Evolutionary conservation across 2,113 vertebrate genomes (phyloP).

Genomic region (Sinocyclocheilus rhinocerous): DNA sequence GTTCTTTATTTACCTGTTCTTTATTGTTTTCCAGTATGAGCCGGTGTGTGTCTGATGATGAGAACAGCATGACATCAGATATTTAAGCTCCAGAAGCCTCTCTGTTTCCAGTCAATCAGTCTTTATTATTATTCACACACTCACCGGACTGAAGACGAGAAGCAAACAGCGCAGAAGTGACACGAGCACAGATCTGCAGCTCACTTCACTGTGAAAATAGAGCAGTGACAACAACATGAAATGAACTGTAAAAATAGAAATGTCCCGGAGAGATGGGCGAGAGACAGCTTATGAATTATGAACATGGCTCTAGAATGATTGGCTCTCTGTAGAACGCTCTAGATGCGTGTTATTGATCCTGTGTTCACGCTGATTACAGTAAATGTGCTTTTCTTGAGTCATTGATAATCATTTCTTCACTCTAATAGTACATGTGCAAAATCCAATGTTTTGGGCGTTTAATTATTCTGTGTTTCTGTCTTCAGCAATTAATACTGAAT

Average conservation of each 20-base stretch:
- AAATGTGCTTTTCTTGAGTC: slow-evolving; percentile 17
- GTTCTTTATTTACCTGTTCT: too few species aligned
- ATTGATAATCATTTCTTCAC: slow-evolving; percentile 35
- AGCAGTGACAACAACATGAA: slow-evolving; percentile 68
- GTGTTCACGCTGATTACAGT: neutral
- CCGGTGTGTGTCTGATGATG: slow-evolving; percentile 17
- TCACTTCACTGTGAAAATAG: slow-evolving; percentile 63
- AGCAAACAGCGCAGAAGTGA: slow-evolving; percentile 57
- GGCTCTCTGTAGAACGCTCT: neutral
- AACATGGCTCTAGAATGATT: neutral
- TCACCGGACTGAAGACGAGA: neutral
- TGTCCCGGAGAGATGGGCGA: slow-evolving; percentile 33
- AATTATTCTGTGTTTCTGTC: neutral
- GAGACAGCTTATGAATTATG: neutral
- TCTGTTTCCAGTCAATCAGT: neutral
- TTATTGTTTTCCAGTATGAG: too few species aligned
- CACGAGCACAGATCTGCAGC: slow-evolving; percentile 58
- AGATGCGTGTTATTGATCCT: neutral
- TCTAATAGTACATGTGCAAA: slow-evolving; percentile 23
- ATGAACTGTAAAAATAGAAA: slow-evolving; percentile 70
- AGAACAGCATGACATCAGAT: neutral
- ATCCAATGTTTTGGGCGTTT: neutral
- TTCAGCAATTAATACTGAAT: neutral
- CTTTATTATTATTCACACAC: neutral
- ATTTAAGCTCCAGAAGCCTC: neutral